phyloP scores from a whole-genome alignment of 2,888 invertebrate species.

The Stenichneumon culpator region DNA sequence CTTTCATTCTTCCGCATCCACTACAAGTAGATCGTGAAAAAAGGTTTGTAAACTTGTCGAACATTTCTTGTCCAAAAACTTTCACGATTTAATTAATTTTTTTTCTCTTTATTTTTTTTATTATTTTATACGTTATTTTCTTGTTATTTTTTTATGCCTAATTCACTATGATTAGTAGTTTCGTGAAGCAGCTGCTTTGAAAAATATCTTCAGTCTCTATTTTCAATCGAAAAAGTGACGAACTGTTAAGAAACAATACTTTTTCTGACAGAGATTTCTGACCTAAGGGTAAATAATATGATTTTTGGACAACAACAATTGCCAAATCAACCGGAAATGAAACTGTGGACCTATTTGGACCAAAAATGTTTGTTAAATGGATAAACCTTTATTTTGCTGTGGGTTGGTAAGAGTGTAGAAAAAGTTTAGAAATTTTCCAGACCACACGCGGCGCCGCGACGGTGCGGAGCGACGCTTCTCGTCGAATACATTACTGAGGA shows the following conservation, averaged over 20 bases:
- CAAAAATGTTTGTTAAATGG: no score
- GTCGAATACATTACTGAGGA: constrained; percentile 48
- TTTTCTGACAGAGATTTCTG: no score
- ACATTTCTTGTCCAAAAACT: constrained; percentile 9
- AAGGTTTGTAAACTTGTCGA: not conserved
- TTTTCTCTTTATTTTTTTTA: no score
- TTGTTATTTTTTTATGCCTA: no score
- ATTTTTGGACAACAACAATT: not conserved
- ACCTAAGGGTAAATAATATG: no score
- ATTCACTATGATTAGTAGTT: no score
- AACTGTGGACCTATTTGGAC: no score
- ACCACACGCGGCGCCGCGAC: constrained; percentile 59
- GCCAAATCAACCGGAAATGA: no score
- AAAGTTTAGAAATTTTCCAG: constrained; percentile 52
- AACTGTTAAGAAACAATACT: no score
- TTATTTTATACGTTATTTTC: no score
- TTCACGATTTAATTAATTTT: not conserved
- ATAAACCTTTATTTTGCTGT: no score
- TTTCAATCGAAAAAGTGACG: not conserved
- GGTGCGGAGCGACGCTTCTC: not conserved
- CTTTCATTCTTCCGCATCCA: not conserved
- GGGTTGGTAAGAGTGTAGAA: not conserved
- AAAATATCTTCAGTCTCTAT: not conserved
- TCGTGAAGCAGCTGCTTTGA: no score
- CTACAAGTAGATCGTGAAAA: constrained; percentile 4